Percentiles rank a stretch among this genome's conserved stretches.
phyloP scores from a whole-genome alignment of 2,888 invertebrate genomes.

The Pheosia gnoma region DNA sequence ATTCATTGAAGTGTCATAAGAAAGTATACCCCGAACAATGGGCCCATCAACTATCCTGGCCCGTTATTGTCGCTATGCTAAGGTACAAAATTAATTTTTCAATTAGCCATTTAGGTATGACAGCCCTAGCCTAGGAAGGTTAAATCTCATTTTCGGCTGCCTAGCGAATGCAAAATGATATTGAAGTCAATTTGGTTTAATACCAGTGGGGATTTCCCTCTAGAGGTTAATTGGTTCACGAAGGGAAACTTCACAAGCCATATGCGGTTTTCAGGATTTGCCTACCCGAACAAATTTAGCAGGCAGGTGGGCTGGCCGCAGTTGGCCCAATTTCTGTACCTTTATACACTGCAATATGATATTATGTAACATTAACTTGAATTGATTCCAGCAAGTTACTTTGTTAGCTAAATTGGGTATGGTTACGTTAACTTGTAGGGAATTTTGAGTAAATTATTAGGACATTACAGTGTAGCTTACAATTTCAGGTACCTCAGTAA shows the following conservation, averaged over 20 bases:
- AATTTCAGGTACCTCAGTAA: neutral
- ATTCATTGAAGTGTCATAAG: no score
- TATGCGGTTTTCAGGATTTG: constrained; percentile 68
- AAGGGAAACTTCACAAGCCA: constrained; percentile 63
- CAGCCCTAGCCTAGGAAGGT: constrained; percentile 39
- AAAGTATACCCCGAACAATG: neutral
- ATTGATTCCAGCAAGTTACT: constrained; percentile 45
- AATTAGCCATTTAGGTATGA: constrained; percentile 9
- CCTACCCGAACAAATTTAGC: constrained; percentile 53
- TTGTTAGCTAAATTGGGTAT: constrained; percentile 24
- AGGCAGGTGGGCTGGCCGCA: constrained; percentile 44
- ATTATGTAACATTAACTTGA: constrained; percentile 44
- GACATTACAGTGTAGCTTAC: neutral
- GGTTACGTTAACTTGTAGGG: constrained; percentile 9
- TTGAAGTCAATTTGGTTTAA: constrained; percentile 72
- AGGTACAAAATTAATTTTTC: constrained; percentile 31
- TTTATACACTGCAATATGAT: constrained; percentile 47
- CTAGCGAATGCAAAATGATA: constrained; percentile 63
- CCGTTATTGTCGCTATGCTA: no score
- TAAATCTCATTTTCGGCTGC: constrained; percentile 52
- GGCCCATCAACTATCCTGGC: no score
- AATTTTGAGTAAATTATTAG: neutral
- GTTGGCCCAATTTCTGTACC: constrained; percentile 46
- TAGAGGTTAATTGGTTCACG: constrained; percentile 67
- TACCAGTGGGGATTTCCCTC: constrained; percentile 49